These are phyloP conservation scores for Papilio demoleus DNA, from an alignment of 2,888 invertebrate species.

Conservation along the genomic window DNA sequence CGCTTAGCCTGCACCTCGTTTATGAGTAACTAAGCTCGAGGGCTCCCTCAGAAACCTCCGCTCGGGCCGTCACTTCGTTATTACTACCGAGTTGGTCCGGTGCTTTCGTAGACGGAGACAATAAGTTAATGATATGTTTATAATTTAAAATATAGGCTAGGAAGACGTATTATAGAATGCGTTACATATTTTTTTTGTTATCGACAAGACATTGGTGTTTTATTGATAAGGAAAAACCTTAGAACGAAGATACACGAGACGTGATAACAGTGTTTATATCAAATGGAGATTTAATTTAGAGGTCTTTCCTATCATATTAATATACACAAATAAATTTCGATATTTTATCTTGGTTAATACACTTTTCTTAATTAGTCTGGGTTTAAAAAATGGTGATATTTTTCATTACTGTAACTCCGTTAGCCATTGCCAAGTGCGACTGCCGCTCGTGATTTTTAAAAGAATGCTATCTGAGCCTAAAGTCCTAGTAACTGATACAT, in stretches of 20 bases:
- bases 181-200: slow-evolving; percentile 8
- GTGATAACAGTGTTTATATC: slow-evolving; percentile 3
- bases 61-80: no score
- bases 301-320: not conserved
- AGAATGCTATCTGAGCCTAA: not conserved
- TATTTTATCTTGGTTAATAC: not conserved
- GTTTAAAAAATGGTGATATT: no score
- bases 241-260: slow-evolving; percentile 4
- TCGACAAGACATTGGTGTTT: slow-evolving; percentile 14
- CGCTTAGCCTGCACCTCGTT: no score
- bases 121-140: no score
- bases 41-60: no score
- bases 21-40: no score
- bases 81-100: no score
- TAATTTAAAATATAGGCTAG: not conserved
- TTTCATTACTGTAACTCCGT: not conserved
- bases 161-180: not conserved
- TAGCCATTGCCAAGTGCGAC: not conserved
- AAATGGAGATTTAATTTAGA: slow-evolving; percentile 7
- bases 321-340: not conserved
- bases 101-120: no score
- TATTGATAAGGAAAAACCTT: slow-evolving; percentile 22
- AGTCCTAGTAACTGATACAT: not conserved
- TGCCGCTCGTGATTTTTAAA: no score
- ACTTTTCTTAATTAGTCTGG: no score